phyloP scores from a whole-genome alignment of 2,797 vertebrate species.

The Chromobotia macracanthus region DNA sequence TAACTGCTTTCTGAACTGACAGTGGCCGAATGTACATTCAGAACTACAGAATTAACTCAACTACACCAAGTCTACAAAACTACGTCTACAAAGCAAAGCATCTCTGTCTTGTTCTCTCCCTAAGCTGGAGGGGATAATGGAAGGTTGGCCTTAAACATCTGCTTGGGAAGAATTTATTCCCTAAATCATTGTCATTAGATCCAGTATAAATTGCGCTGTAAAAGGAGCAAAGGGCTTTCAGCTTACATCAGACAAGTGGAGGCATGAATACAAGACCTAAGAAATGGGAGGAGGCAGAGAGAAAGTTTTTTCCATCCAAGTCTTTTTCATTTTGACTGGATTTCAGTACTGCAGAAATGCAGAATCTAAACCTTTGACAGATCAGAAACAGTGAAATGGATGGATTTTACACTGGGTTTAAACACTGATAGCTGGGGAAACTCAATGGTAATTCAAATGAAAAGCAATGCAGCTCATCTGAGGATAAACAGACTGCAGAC shows the following conservation, averaged over 20 bases:
- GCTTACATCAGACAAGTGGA: slow-evolving; percentile 54
- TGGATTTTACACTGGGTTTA: slow-evolving; percentile 18
- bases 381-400: slow-evolving; percentile 13
- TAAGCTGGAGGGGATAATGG: slow-evolving; percentile 51
- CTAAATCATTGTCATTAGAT: slow-evolving; percentile 73
- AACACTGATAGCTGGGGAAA: not conserved
- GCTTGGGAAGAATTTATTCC: slow-evolving; percentile 68
- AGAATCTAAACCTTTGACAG: slow-evolving; percentile 21
- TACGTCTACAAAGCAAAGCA: slow-evolving; percentile 16
- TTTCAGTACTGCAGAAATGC: slow-evolving; percentile 25
- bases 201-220: slow-evolving; percentile 63
- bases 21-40: not conserved
- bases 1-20: not conserved
- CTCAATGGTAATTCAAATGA: slow-evolving; percentile 37
- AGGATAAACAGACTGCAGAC: slow-evolving; percentile 21
- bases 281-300: slow-evolving; percentile 18
- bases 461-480: slow-evolving; percentile 38
- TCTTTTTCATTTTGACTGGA: slow-evolving; percentile 32
- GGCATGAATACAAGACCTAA: slow-evolving; percentile 43
- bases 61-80: not conserved
- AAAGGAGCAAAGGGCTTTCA: slow-evolving; percentile 53
- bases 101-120: slow-evolving; percentile 22
- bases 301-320: slow-evolving; percentile 3
- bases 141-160: slow-evolving; percentile 65
- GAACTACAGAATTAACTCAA: not conserved